Evolutionary conservation across 2,797 vertebrate species (phyloP), one percentile per base, ranked within the genome.

Genomic region (Hyperoplus immaculatus): DNA sequence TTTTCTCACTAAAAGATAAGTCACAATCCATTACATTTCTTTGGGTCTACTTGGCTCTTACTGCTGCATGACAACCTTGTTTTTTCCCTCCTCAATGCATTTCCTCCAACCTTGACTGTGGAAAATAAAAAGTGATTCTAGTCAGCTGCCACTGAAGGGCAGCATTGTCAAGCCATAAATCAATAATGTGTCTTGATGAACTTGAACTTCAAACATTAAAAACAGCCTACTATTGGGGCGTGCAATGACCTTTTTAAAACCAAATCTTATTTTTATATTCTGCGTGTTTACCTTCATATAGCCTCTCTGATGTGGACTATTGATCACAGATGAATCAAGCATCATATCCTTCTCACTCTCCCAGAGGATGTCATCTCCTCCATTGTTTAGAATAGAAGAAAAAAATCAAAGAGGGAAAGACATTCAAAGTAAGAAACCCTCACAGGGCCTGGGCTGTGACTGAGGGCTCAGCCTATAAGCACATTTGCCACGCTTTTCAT

Each of bases 111-210:
- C 54, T n/a, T 42, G 62, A 50, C 51, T 80, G 66, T 57, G 57
- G 14, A 42, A 42, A 45, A 60, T 70, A 81, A 81, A 86, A 89
- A 90, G 94, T 88, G 77, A 88, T 93, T 93, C 91, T 86, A 72
- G 79, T 82, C 81, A 72, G 63, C 88, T 93, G 87, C 93, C 94
- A 94, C 94, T 92, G 92, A 92, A 93, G 92, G 94, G 92, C 93
- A 94, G 94, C 82, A 94, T 94, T 93, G 92, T 88, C 92, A 94
- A 94, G 88, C 92, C 88, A 83, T 92, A 92, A 92, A 93, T 92
- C 91, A 93, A 89, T 82, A 88, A 80, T n/a, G 51, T 72, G n/a
- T 83, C 67, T 58, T 83, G 76, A 72, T 85, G 69, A 87, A 83
- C 77, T 82, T 81, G 47, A 86, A 89, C 66, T 64, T 72, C 53